Evolutionary conservation across 2,888 invertebrate genomes (phyloP), one percentile per base, ranked within the genome.

Genomic region (Lasiommata megera): DNA sequence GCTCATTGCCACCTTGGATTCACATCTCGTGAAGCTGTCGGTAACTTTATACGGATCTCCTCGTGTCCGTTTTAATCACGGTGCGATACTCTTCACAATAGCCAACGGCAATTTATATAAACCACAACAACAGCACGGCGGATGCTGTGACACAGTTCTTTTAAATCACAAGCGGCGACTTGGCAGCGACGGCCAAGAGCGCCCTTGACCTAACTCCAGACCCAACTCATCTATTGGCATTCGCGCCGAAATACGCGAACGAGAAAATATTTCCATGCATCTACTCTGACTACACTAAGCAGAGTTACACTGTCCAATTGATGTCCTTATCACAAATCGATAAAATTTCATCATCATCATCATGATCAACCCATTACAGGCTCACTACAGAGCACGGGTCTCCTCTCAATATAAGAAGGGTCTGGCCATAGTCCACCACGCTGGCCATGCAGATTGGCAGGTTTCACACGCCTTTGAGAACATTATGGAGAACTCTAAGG

Each of bases 161-260:
- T 28, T 36, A 37, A 9, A 37, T 37, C 50, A n/a, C 47, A 34
- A 17, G 34, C 50, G 17, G 46, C 16, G 38, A 51, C 38, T 80
- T 83, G 84, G 82, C 84, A 80, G 54, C 71, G 58, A 51, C 38
- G 43, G 47, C 48, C 17, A 58, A 53, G 23, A 8, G 51, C 66
- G 70, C 70, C 86, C 87, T 79, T 87, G 87, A 86, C 87, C 87
- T 80, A 83, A 70, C 84, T 86, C 70, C 70, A 61, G 66, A 17
- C 17, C 46, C 46, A 51, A 53, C 54, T 41, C 40, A 43, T 31
- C 47, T 80, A 83, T 79, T 83, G 82, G 81, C 83, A 79, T 74
- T 76, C 73, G 69, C 38, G 37, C 23, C 38, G 43, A 56, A 61
- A 59, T 44, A 59, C 56, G 50, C 52, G 16, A 56, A 59, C 61